A percentile compares a stretch with the other conserved stretches of the same genome.
Conservation (phyloP, 2,888 invertebrate species). For the Galeruca laticollis region DNA sequence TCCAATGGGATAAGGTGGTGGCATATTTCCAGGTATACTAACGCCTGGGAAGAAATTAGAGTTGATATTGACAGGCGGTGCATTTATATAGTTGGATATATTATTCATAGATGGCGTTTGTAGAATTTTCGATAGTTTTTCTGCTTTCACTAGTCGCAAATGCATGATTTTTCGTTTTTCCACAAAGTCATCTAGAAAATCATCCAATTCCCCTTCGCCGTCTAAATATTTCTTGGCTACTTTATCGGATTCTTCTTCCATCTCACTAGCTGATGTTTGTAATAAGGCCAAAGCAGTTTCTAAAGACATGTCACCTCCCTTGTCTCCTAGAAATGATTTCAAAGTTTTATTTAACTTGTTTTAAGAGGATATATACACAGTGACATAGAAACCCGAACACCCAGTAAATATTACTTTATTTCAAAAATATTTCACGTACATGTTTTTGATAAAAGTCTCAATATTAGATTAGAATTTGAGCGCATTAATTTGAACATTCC, state of each 20-base stretch:
- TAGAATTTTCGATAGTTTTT: slow-evolving; percentile 88
- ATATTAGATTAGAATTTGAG: too few relatives aligned
- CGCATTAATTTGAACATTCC: too few relatives aligned
- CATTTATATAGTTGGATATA: slow-evolving; percentile 63
- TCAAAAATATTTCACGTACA: too few relatives aligned
- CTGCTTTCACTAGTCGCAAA: slow-evolving; percentile 88
- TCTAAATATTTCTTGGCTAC: slow-evolving; percentile 84
- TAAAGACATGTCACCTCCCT: slow-evolving; percentile 81
- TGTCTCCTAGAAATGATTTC: slow-evolving; percentile 72
- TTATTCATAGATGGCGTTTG: slow-evolving; percentile 58
- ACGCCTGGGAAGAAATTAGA: slow-evolving; percentile 67
- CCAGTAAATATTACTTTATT: too few relatives aligned
- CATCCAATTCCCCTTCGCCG: slow-evolving; percentile 79
- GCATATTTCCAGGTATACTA: slow-evolving; percentile 47
- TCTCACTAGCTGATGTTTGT: slow-evolving; percentile 91
- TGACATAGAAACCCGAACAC: too few relatives aligned
- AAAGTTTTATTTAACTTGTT: not conserved
- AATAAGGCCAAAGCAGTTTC: slow-evolving; percentile 90
- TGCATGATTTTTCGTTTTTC: slow-evolving; percentile 82
- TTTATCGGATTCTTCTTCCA: slow-evolving; percentile 92
- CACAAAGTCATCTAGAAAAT: slow-evolving; percentile 88
- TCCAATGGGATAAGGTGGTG: slow-evolving; percentile 56
- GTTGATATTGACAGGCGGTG: slow-evolving; percentile 63
- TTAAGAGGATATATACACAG: too few relatives aligned
- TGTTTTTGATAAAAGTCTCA: too few relatives aligned